Conservation (phyloP, 2,113 vertebrate genomes). For the Meleagris gallopavo region DNA sequence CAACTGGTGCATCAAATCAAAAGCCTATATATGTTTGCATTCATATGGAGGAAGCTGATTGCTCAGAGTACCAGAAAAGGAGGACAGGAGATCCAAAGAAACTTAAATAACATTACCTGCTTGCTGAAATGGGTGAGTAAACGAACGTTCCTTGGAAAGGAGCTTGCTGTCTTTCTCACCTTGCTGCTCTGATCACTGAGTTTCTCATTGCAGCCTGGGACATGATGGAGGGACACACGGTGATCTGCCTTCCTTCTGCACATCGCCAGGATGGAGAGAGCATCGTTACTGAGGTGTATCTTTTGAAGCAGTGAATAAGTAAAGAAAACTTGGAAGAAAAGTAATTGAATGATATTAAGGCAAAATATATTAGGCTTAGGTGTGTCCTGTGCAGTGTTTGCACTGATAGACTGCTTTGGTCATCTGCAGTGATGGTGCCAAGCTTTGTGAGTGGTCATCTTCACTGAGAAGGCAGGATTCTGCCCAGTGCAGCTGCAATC, state of each 20-base stretch:
- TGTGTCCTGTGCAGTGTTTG: background rate
- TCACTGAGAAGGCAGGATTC: background rate
- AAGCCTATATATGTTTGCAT: background rate
- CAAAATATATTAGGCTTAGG: too few species aligned
- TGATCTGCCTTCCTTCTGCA: background rate
- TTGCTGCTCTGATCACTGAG: background rate
- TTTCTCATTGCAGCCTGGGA: background rate
- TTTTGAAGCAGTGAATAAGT: background rate
- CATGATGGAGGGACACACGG: background rate
- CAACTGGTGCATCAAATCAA: background rate
- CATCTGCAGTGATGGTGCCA: background rate
- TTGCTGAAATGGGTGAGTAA: background rate
- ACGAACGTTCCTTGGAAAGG: background rate
- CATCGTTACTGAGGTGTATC: background rate
- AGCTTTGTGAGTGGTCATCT: background rate
- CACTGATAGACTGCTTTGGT: too few species aligned
- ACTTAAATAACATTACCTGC: background rate
- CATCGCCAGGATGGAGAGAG: background rate
- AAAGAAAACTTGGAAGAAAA: background rate
- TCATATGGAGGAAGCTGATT: background rate
- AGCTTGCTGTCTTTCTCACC: background rate
- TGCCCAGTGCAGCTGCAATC: background rate
- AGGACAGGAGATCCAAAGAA: background rate
- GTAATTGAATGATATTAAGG: background rate
- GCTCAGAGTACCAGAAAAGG: background rate